These are phyloP conservation scores for Galerucella pusilla DNA, from an alignment of 2,888 invertebrate species.

Conservation along the genomic window DNA sequence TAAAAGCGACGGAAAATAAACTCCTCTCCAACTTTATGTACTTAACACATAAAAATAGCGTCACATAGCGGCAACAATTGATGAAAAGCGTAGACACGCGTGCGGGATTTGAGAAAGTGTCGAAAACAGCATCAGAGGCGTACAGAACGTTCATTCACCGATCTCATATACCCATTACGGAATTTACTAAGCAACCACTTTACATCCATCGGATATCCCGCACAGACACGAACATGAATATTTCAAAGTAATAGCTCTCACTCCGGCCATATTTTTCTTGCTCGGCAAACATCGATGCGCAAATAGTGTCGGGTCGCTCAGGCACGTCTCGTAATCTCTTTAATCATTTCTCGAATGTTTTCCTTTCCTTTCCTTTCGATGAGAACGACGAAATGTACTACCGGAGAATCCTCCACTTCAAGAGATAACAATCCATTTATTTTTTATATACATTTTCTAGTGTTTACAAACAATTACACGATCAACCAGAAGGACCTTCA, in stretches of 20 bases:
- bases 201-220: slow-evolving; percentile 58
- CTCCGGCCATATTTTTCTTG: slow-evolving; percentile 54
- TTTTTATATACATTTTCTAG: slow-evolving; percentile 6
- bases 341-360: slow-evolving; percentile 46
- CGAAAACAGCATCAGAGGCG: slow-evolving; percentile 40
- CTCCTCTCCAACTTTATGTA: background rate
- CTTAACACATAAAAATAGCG: slow-evolving; percentile 19
- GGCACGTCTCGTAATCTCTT: slow-evolving; percentile 47
- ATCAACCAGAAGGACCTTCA: background rate
- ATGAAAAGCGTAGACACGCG: slow-evolving; percentile 50
- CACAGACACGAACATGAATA: slow-evolving; percentile 62
- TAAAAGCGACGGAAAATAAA: background rate
- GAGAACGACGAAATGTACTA: slow-evolving; percentile 20
- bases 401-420: slow-evolving; percentile 4
- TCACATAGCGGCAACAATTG: slow-evolving; percentile 53
- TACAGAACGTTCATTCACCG: slow-evolving; percentile 40
- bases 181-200: slow-evolving; percentile 57
- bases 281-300: slow-evolving; percentile 52
- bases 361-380: slow-evolving; percentile 37
- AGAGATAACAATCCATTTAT: slow-evolving; percentile 31
- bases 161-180: slow-evolving; percentile 51
- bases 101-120: slow-evolving; percentile 44
- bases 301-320: slow-evolving; percentile 41
- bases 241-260: slow-evolving; percentile 58
- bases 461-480: slow-evolving; percentile 21